Evolutionary conservation across 2,113 vertebrate species (phyloP).

Genomic region (Puntigrus tetrazona): DNA sequence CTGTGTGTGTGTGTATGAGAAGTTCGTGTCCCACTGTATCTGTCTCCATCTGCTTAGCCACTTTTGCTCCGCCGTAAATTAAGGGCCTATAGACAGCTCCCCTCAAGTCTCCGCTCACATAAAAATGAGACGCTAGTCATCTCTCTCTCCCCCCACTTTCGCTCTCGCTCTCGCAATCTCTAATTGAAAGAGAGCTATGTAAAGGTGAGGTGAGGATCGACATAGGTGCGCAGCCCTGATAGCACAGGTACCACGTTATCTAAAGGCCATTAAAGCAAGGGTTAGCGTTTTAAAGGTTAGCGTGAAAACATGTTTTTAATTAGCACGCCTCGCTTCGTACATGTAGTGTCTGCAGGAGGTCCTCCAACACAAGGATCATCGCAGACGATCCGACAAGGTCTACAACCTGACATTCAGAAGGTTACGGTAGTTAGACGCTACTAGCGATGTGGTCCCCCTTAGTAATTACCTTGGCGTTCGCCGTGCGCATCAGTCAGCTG

Average conservation of each 20-base stretch:
- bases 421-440: constrained; percentile 39
- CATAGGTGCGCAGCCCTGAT: constrained; percentile 46
- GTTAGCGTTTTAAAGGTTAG: constrained; percentile 71
- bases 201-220: constrained; percentile 55
- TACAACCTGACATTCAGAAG: constrained; percentile 43
- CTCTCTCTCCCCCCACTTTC: constrained; percentile 40
- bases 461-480: constrained; percentile 59
- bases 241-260: constrained; percentile 59
- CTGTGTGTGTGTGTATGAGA: constrained; percentile 58
- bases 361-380: not conserved
- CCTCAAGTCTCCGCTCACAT: constrained; percentile 63
- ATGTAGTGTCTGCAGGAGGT: constrained; percentile 22
- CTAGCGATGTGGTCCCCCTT: constrained; percentile 20
- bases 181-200: constrained; percentile 52
- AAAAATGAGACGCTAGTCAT: constrained; percentile 53
- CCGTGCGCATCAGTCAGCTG: constrained; percentile 56
- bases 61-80: constrained; percentile 69
- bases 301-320: constrained; percentile 68
- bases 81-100: constrained; percentile 65
- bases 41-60: constrained; percentile 70
- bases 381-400: not conserved
- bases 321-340: constrained; percentile 53
- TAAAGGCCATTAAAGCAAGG: constrained; percentile 70
- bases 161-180: constrained; percentile 30
- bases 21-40: constrained; percentile 68